Evolutionary conservation across 2,888 invertebrate species (phyloP), one percentile per base, ranked within the genome.

Genomic region (Rhorus exstirpatorius): DNA sequence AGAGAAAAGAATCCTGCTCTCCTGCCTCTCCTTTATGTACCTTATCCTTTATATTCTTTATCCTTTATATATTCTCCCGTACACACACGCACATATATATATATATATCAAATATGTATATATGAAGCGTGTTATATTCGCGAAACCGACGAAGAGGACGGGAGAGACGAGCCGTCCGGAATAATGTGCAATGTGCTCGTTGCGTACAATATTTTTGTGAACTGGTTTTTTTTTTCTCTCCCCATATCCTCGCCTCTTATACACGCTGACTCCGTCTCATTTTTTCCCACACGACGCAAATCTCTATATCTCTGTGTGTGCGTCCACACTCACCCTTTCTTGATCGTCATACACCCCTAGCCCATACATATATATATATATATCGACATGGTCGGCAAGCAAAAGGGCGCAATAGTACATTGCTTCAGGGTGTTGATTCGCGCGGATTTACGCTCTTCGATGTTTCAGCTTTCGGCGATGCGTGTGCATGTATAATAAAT

Each of bases 11-110:
- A 71, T 85, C 86, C 86, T 86, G 86, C 85, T 87, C 86, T 82
- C 71, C 71, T 53, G 70, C 87, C 85, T 85, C 85, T 88, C 86
- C 85, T 87, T 88, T 88, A 88, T 85, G 87, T 87, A 83, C 88
- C 85, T 88, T 87, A 89, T 89, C 85, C 85, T 87, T 88, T 88
- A 88, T 86, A 87, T 87, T 82, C 87, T 86, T 88, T 87, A 89
- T 89, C 85, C 89, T 85, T 88, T 85, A 87, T 88, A 81, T 8
- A 87, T 87, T 88, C 88, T 88, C 85, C 88, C 58, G n/a, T n/a
- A n/a, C n/a, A n/a, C n/a, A n/a, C n/a, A n/a, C n/a, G n/a, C n/a
- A n/a, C n/a, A 55, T 44, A 26, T 41, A 46, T 88, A 87, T 87
- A 88, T 88, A 87, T 87, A 88, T 86, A 85, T 81, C 83, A 63